phyloP scores from a whole-genome alignment of 2,113 vertebrate genomes.

The Lethenteron reissneri region DNA sequence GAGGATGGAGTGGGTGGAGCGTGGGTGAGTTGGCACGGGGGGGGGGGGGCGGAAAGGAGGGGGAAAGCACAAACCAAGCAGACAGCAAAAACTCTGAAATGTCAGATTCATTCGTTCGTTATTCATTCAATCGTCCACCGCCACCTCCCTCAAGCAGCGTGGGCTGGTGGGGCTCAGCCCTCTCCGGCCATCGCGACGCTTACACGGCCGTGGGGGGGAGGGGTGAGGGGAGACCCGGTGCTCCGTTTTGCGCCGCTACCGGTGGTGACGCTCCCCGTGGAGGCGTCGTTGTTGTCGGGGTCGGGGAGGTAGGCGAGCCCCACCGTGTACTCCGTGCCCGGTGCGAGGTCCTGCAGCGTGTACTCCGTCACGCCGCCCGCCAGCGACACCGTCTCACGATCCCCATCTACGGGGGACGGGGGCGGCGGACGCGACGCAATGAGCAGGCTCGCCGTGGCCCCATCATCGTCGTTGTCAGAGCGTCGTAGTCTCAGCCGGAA shows the following conservation, averaged over 20 bases:
- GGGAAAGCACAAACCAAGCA: not conserved
- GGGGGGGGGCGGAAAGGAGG: not conserved
- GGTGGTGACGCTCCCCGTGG: no score
- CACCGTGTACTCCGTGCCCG: slow-evolving; percentile 59
- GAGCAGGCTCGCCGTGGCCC: no score
- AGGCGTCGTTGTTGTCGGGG: no score
- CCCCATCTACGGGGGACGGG: no score
- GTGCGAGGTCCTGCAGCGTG: slow-evolving; percentile 55
- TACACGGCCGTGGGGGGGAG: not conserved
- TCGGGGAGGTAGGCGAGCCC: no score
- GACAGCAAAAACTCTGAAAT: no score
- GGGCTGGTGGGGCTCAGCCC: not conserved
- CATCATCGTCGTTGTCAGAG: no score
- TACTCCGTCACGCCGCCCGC: slow-evolving; percentile 17
- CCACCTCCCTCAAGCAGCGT: not conserved
- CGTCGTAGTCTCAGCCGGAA: no score
- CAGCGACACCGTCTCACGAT: no score
- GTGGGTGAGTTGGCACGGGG: not conserved
- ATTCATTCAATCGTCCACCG: not conserved
- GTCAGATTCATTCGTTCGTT: not conserved
- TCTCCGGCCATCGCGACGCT: not conserved
- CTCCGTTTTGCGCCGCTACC: no score
- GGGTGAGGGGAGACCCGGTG: no score
- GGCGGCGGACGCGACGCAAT: no score
- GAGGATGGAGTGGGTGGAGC: slow-evolving; percentile 7